Percentiles rank a stretch among this genome's conserved stretches.
Conservation (phyloP, 2,113 vertebrate genomes). For the Misgurnus anguillicaudatus region DNA sequence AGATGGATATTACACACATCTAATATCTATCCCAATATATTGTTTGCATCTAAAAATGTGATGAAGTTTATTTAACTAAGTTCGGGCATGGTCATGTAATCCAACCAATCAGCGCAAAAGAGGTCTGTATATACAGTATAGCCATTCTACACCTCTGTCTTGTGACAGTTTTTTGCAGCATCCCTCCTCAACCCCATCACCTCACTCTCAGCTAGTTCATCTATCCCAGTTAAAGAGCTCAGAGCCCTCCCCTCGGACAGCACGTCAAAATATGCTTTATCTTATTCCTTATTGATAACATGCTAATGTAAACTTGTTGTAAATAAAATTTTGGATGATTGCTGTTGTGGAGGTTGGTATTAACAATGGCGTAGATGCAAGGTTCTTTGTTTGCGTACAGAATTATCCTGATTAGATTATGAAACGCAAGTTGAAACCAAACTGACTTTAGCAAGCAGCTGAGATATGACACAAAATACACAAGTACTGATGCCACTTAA, state of each 20-base stretch:
- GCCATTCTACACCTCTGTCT: too few relatives aligned
- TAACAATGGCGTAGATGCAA: neutral
- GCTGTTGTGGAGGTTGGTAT: neutral
- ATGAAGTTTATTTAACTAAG: too few relatives aligned
- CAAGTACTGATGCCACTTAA: neutral
- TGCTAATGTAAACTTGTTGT: neutral
- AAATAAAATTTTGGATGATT: neutral
- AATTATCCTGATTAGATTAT: neutral
- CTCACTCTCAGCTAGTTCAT: too few relatives aligned
- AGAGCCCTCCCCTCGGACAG: too few relatives aligned
- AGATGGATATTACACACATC: neutral
- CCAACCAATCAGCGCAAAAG: too few relatives aligned
- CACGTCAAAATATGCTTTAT: too few relatives aligned
- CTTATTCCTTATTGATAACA: too few relatives aligned
- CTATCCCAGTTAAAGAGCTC: too few relatives aligned
- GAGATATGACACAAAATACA: neutral
- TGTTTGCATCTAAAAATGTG: neutral
- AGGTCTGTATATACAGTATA: too few relatives aligned
- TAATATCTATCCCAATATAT: neutral
- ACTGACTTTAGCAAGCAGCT: neutral
- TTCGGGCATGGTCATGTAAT: too few relatives aligned
- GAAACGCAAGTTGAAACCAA: conserved; percentile 9
- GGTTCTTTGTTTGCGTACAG: conserved; percentile 13
- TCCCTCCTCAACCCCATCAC: too few relatives aligned
- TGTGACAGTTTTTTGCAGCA: too few relatives aligned